These are phyloP conservation scores for Mythimna pallens DNA, from an alignment of 2,888 invertebrate genomes.

Conservation along the genomic window DNA sequence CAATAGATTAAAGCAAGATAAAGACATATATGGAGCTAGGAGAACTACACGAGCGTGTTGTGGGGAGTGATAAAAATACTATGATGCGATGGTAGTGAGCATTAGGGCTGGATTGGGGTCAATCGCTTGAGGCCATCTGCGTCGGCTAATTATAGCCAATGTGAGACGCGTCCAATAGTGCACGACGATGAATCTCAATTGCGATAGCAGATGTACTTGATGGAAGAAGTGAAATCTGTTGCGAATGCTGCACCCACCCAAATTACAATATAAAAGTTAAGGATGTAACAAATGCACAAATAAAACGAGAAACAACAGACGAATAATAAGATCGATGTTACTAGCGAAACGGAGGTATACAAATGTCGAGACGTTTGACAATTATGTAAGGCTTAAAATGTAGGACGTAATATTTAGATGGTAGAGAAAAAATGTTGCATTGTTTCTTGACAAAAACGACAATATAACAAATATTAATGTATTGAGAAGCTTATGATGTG, in stretches of 20 bases:
- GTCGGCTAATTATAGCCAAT: slow-evolving; percentile 87
- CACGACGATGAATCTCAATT: slow-evolving; percentile 81
- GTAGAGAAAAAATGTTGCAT: slow-evolving; percentile 47
- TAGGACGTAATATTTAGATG: slow-evolving; percentile 44
- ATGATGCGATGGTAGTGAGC: slow-evolving; percentile 79
- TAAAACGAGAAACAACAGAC: slow-evolving; percentile 28
- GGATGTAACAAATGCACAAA: slow-evolving; percentile 24
- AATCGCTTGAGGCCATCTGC: slow-evolving; percentile 90
- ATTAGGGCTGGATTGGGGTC: slow-evolving; percentile 89
- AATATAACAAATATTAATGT: slow-evolving; percentile 32
- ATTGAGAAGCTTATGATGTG: slow-evolving; percentile 41
- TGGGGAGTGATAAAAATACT: slow-evolving; percentile 86
- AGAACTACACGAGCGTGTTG: slow-evolving; percentile 73
- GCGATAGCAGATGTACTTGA: slow-evolving; percentile 73
- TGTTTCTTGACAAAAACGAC: slow-evolving; percentile 37
- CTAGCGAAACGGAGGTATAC: slow-evolving; percentile 43
- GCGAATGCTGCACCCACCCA: slow-evolving; percentile 62
- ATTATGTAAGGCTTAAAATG: slow-evolving; percentile 55
- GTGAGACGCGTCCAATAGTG: slow-evolving; percentile 81
- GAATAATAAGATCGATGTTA: slow-evolving; percentile 43
- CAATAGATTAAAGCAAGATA: slow-evolving; percentile 55
- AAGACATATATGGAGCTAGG: slow-evolving; percentile 65
- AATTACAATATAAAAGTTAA: slow-evolving; percentile 43
- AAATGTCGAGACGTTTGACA: slow-evolving; percentile 34
- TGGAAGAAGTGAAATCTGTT: slow-evolving; percentile 67